Percentiles rank a stretch among this genome's conserved stretches.
Conservation (phyloP, 2,888 invertebrate species). For the Seladonia tumulorum region DNA sequence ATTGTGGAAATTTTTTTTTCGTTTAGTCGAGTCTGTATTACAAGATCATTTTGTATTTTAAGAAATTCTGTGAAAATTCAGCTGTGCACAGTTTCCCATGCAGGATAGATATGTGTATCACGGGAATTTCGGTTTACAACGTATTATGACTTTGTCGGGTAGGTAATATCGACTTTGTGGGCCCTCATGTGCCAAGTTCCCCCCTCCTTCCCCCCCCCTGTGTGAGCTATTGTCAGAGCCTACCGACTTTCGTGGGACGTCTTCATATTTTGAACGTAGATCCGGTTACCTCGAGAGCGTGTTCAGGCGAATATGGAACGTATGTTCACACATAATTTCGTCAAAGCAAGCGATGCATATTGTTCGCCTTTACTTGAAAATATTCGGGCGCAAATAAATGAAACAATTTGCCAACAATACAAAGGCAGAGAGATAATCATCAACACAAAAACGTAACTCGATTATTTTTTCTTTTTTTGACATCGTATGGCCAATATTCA, state of each 20-base stretch:
- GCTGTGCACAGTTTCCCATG: neutral
- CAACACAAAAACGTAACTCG: neutral
- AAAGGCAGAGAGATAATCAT: neutral
- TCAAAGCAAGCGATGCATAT: neutral
- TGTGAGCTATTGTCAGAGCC: neutral
- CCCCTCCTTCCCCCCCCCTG: neutral
- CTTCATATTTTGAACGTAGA: conserved; percentile 9
- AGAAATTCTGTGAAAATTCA: no score
- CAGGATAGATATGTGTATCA: neutral
- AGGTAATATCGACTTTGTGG: conserved; percentile 8
- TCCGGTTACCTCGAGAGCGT: conserved; percentile 4
- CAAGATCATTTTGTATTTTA: neutral
- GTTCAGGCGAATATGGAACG: conserved; percentile 3
- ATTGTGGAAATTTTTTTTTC: neutral
- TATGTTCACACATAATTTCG: conserved; percentile 5
- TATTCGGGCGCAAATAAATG: neutral
- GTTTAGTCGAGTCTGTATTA: neutral
- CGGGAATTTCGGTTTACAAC: neutral
- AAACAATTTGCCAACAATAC: neutral
- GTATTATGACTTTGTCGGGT: neutral
- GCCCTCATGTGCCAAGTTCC: neutral
- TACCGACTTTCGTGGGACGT: neutral
- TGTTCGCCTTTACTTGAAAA: neutral
- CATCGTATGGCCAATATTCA: neutral
- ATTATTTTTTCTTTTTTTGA: no score